Base-by-base conservation (phyloP, 2,113 vertebrate species). In the Diphyllodes magnificus region DNA sequence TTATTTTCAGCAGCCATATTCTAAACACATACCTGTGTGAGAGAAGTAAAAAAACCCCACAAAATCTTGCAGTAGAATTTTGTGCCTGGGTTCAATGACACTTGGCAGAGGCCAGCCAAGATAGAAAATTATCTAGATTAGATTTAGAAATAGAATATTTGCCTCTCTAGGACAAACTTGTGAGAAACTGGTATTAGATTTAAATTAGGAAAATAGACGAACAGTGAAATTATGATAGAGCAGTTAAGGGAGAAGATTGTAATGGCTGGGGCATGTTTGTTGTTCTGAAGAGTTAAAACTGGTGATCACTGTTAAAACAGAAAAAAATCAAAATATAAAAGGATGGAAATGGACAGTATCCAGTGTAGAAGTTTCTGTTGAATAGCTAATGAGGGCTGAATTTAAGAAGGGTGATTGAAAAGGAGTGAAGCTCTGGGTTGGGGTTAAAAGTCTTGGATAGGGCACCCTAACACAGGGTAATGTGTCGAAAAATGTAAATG, bases 31-130 rank as follows among this genome's bases (percentile, higher is more conserved):
- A 51, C 75, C 90, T 57, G 30, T 69, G 54, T 78, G 90, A 88
- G 86, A 80, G 69, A 94, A 53, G 14, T 70, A 85, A 57, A 93
- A 94, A 97, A 94, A 97, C 90, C 88, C 56, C 75, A 89, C 56
- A 80, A 87, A 72, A 51, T 45, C 14, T 50, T 79, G 25, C n/a
- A 28, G n/a, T 49, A 45, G 18, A 50, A 49, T 87, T 88, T 85
- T 59, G 25, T 71, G 18, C 25, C 16, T 11, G 54, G 50, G 28
- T 89, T 92, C 57, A 51, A 0, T 18, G 64, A 61, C 14, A 17
- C 11, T 51, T 71, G 39, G 28, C 56, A 82, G 53, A 93, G 22
- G 22, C 8, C 30, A n/a, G 27, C 37, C 25, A 65, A 54, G 45
- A 35, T 16, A 50, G 15, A 57, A 68, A 59, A 23, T 63, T 40